Evolutionary conservation across 2,888 invertebrate genomes (phyloP), one percentile per base, ranked within the genome.

Genomic region (Macrosiphum euphorbiae): DNA sequence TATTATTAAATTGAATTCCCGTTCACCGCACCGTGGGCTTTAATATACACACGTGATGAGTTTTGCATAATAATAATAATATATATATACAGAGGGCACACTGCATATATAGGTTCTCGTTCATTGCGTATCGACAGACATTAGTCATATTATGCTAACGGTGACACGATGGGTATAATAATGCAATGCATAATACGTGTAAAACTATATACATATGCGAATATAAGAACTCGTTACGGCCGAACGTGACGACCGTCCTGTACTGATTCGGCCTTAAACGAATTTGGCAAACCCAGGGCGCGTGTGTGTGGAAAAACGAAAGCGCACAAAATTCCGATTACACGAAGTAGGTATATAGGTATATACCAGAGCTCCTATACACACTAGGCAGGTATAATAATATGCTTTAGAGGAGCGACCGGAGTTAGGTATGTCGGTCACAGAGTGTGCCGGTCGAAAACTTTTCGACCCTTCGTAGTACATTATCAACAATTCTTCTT

Each of bases 391-490:
- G 44, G 44, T 44, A 44, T 44, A 44, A 44, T 24, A 24, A 35
- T 78, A 20, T 4, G 50, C 41, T 88, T 13, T 16, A 10, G 55
- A 55, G 3, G 88, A 35, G 41, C 11, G 52, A 28, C 58, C 28
- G 26, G 28, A 52, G 35, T 55, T 47, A 47, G 47, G 47, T 85
- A 50, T 50, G 26, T 84, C 28, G 91, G 84, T 41, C 55, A 44
- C 52, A 84, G 10, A 84, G 58, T 26, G 58, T 26, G 84, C 41
- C 10, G 28, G 55, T 4, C 41, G 20, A 55, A 20, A 84, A 85
- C 91, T 91, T 55, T 91, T 85, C 55, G 28, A 91, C 52, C 91
- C 41, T 91, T n/a, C 35, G 58, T 84, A 41, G 35, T 78, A 35
- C 8, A 78, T 78, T 78, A 28, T 28, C 50, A 28, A 16, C 20